A percentile compares a stretch with the other conserved stretches of the same genome.
These are phyloP conservation scores for Drosophila putrida DNA, from an alignment of 2,888 invertebrate genomes.

Conservation along the genomic window DNA sequence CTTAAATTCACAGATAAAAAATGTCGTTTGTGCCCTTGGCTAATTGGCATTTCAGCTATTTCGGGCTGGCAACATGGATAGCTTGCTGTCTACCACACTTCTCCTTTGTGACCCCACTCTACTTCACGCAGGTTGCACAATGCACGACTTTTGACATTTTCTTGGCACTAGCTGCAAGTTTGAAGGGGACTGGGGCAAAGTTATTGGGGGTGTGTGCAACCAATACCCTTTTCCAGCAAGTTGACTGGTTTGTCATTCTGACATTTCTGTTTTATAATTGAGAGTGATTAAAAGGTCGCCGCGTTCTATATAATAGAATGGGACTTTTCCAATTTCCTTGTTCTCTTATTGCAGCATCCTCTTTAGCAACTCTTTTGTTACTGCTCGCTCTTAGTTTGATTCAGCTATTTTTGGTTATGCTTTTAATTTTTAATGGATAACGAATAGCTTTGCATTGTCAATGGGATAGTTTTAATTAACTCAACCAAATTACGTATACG, in stretches of 20 bases:
- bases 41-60: conserved; percentile 31
- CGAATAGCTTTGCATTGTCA: background rate
- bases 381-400: background rate
- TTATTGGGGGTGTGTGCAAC: conserved; percentile 2
- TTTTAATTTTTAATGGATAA: conserved; percentile 9
- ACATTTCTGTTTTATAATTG: conserved; percentile 59
- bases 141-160: conserved; percentile 61
- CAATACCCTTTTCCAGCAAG: conserved; percentile 11
- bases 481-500: conserved; percentile 24
- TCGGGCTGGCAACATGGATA: background rate
- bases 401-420: conserved; percentile 2
- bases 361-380: background rate
- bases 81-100: conserved; percentile 11
- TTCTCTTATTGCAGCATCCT: background rate
- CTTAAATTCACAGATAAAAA: background rate
- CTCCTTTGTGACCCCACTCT: conserved; percentile 10
- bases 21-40: conserved; percentile 13
- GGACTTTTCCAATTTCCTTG: background rate
- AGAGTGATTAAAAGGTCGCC: conserved; percentile 60
- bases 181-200: background rate
- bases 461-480: background rate
- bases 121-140: conserved; percentile 44
- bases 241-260: conserved; percentile 53
- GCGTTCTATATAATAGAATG: conserved; percentile 3
- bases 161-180: conserved; percentile 24